phyloP scores from a whole-genome alignment of 2,888 invertebrate species.

The Thecophora atra region DNA sequence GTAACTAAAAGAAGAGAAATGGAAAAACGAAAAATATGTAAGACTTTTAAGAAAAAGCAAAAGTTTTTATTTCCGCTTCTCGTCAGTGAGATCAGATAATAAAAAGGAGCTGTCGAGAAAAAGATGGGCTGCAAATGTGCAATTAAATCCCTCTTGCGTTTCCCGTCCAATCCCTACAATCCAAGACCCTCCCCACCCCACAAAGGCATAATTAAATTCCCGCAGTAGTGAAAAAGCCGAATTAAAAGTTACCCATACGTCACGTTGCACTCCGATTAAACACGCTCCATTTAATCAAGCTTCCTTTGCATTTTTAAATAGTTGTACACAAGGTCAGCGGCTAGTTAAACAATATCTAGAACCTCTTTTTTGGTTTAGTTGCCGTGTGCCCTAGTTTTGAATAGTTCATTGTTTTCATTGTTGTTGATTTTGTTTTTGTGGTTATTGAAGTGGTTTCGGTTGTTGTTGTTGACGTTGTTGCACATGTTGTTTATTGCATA shows the following conservation, averaged over 20 bases:
- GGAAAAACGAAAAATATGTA: background rate
- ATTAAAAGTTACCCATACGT: background rate
- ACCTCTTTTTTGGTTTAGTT: background rate
- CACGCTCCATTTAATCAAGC: too few relatives aligned
- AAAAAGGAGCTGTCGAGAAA: too few relatives aligned
- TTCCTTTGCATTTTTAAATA: too few relatives aligned
- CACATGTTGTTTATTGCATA: conserved; percentile 13
- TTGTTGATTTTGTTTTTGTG: background rate
- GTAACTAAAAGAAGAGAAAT: background rate
- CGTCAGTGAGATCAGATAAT: too few relatives aligned
- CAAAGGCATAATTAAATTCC: background rate
- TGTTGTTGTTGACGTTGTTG: conserved; percentile 17
- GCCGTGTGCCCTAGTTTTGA: conserved; percentile 1
- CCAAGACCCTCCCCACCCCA: too few relatives aligned
- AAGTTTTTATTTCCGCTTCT: too few relatives aligned
- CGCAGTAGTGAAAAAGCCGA: background rate
- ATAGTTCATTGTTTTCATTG: background rate
- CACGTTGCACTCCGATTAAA: background rate
- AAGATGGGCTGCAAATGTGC: too few relatives aligned
- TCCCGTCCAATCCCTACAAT: too few relatives aligned
- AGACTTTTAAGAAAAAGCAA: too few relatives aligned
- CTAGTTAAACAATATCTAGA: too few relatives aligned
- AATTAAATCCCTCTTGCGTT: too few relatives aligned
- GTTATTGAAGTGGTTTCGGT: background rate
- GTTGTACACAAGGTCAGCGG: too few relatives aligned